Conservation (phyloP, 1,140 invertebrate species). For the Apis dorsata region DNA sequence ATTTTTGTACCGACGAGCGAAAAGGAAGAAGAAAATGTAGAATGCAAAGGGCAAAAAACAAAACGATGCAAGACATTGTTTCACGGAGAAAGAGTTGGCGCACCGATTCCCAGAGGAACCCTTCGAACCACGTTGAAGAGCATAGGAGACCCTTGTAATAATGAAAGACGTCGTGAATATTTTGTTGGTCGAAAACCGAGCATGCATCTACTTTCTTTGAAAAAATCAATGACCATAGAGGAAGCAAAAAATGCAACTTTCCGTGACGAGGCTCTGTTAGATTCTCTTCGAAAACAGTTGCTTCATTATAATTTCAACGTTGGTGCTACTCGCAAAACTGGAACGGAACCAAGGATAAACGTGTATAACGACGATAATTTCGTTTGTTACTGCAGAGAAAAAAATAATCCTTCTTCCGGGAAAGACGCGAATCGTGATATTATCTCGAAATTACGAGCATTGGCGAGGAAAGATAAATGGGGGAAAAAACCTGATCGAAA, state of each 20-base stretch:
- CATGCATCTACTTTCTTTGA: not conserved
- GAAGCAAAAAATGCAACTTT: not conserved
- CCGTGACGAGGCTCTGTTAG: not conserved
- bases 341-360: not conserved
- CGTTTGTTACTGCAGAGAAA: slow-evolving; percentile 62
- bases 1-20: slow-evolving; percentile 40
- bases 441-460: not conserved
- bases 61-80: slow-evolving; percentile 57
- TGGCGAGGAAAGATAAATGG: not conserved
- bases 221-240: not conserved
- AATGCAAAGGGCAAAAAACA: slow-evolving; percentile 28
- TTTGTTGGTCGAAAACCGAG: not conserved
- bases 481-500: not conserved
- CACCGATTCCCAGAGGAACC: slow-evolving; percentile 16
- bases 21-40: not conserved
- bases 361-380: slow-evolving; percentile 49
- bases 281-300: not conserved
- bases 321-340: not conserved
- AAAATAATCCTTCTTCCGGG: not conserved
- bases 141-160: not conserved
- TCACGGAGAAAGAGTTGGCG: not conserved
- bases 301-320: not conserved
- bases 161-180: not conserved
- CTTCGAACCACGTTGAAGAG: not conserved
- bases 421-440: not conserved